Conservation (phyloP, 2,113 vertebrate species). For the Aspidoscelis tigris region DNA sequence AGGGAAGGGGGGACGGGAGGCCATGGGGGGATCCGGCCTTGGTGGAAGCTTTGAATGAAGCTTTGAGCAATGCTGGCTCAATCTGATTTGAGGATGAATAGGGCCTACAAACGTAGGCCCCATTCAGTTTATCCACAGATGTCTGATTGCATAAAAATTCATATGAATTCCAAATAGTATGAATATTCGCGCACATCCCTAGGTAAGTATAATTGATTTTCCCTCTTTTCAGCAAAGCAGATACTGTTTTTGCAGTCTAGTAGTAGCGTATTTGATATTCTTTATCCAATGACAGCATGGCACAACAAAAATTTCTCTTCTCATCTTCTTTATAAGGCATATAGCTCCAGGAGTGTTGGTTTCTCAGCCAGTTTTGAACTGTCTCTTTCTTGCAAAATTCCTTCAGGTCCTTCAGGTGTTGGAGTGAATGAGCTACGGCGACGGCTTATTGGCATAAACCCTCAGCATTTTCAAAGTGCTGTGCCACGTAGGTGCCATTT, state of each 20-base stretch:
- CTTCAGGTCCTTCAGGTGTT: slow-evolving; percentile 89
- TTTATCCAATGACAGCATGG: no score
- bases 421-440: slow-evolving; percentile 93
- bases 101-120: no score
- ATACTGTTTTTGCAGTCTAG: background rate
- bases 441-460: slow-evolving; percentile 85
- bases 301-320: background rate
- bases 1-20: no score
- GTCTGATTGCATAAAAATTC: no score
- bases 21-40: no score
- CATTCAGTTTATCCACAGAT: no score
- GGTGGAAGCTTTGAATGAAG: no score
- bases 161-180: no score
- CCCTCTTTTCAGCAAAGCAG: background rate
- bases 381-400: slow-evolving; percentile 17
- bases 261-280: background rate
- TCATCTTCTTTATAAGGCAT: background rate
- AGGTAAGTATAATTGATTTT: background rate
- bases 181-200: no score
- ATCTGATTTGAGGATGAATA: no score
- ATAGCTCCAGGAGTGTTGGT: background rate
- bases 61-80: no score
- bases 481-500: slow-evolving; percentile 84
- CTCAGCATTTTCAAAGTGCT: slow-evolving; percentile 84
- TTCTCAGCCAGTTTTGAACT: background rate